Base-by-base conservation (phyloP, 2,888 invertebrate species). In the Crioceris asparagi region DNA sequence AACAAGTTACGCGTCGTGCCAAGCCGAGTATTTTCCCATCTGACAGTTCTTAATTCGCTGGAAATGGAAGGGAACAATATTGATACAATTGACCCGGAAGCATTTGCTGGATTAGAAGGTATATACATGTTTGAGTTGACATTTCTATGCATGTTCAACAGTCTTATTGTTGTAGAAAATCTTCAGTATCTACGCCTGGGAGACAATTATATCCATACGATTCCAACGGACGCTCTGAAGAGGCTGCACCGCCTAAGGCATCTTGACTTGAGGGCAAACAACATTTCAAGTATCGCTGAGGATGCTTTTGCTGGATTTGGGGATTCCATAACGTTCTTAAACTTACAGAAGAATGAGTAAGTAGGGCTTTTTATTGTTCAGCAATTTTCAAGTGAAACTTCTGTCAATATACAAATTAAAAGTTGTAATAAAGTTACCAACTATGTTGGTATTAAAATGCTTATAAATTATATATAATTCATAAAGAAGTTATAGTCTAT, bases 281-380 rank as follows among this genome's bases (percentile, higher is more conserved):
- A 88, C 63, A 90, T 92, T 49, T 82, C 80, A 12, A 70, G 74
- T 41, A 76, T 92, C 36, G 73, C 77, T 17, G 90, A 90, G 51
- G 88, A 91, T 55, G 86, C 88, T 2, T 91, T 91, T 61, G 77
- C 80, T 5, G 84, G 86, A 32, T 92, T 83, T 55, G 91, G 91
- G 16, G 86, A 87, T 61, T 86, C 87, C 17, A 83, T 92, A 47
- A 90, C 91, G n/a, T 91, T 90, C 66, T 75, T 92, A 17, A 88
- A 88, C 61, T 68, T 92, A 46, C 88, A 91, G 57, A 90, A 90
- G 63, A 91, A 91, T 62, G 81, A 83, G 90, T 90, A 71, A 81
- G 79, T 67, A 38, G 33, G 7, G 17, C 10, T 10, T 32, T 32
- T 18, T 32, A 17, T 31, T n/a, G n/a, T n/a, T n/a, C n/a, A n/a